Evolutionary conservation across 2,113 vertebrate species (phyloP).

Genomic region (Zosterops hypoxanthus): DNA sequence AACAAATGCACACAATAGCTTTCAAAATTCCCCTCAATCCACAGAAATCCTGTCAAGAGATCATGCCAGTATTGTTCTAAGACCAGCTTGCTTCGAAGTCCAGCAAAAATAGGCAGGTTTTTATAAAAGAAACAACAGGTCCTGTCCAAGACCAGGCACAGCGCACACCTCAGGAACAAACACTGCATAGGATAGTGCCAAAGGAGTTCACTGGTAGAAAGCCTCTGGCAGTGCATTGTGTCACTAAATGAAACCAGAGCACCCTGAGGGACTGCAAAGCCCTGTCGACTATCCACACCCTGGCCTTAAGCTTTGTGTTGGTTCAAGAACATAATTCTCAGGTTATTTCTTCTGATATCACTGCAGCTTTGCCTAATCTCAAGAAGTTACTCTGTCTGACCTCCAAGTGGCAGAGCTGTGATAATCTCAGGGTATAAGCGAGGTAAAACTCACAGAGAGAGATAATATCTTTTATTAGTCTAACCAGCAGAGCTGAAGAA

Average conservation of each 20-base stretch:
- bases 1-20: background rate
- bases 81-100: background rate
- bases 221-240: background rate
- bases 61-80: background rate
- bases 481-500: background rate
- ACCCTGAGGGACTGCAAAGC: background rate
- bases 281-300: background rate
- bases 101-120: background rate
- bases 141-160: background rate
- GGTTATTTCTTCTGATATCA: background rate
- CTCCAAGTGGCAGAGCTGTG: background rate
- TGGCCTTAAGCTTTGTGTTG: background rate
- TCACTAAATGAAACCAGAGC: background rate
- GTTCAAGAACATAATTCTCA: background rate
- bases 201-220: background rate
- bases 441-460: background rate
- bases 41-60: background rate
- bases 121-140: background rate
- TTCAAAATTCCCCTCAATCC: background rate
- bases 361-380: background rate
- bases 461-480: conserved; percentile 20
- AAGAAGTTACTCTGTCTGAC: background rate
- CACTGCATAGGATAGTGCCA: rapidly evolving
- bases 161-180: background rate
- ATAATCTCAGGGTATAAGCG: background rate